phyloP scores from a whole-genome alignment of 2,797 vertebrate genomes.

The Sciaenops ocellatus region DNA sequence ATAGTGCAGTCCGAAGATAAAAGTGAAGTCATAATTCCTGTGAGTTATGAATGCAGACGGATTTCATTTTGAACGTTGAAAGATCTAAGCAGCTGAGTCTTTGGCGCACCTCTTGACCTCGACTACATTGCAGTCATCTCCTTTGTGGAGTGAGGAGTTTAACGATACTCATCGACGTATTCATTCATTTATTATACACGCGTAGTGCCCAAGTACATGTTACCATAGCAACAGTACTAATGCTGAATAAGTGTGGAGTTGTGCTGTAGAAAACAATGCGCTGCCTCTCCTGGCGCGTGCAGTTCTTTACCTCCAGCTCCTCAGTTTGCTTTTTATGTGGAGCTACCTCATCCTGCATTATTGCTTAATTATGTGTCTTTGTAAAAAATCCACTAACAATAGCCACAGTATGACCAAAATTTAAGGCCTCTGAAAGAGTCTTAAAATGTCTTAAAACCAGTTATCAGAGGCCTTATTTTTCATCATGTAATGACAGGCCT shows the following conservation, averaged over 20 bases:
- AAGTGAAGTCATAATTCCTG: too few species aligned
- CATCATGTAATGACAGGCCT: conserved; percentile 59
- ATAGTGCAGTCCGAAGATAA: too few species aligned
- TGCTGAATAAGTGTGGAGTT: not conserved
- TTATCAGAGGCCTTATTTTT: conserved; percentile 50
- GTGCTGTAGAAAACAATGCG: not conserved
- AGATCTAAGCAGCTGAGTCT: too few species aligned
- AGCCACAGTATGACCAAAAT: conserved; percentile 50
- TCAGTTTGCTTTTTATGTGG: conserved; percentile 22
- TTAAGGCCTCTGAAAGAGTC: conserved; percentile 33
- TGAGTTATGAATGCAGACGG: too few species aligned
- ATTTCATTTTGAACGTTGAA: too few species aligned
- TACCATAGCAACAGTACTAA: not conserved
- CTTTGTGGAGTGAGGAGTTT: not conserved
- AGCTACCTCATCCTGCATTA: conserved; percentile 40
- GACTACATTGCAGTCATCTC: not conserved
- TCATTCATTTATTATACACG: not conserved
- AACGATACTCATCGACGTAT: not conserved
- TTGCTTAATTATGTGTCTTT: conserved; percentile 56
- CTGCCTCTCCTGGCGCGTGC: conserved; percentile 4
- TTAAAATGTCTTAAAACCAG: conserved; percentile 45
- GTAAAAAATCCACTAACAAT: conserved; percentile 35
- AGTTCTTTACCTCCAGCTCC: conserved; percentile 8
- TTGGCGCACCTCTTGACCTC: too few species aligned
- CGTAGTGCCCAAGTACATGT: not conserved